These are phyloP conservation scores for Misgurnus mizolepis DNA, from an alignment of 2,113 vertebrate genomes.

Conservation along the genomic window DNA sequence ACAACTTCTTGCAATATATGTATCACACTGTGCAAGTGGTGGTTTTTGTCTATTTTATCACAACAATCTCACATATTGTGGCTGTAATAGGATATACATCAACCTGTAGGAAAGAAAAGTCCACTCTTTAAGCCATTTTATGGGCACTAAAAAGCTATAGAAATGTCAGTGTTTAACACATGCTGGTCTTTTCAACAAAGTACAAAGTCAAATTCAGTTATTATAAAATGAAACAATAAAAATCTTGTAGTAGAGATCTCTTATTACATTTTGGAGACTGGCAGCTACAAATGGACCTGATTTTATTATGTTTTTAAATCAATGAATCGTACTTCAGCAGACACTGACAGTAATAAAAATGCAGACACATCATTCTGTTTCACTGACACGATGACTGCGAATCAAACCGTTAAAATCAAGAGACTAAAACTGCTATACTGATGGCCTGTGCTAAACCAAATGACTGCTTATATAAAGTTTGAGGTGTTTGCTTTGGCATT, in stretches of 20 bases:
- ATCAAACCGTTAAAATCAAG: constrained; percentile 1
- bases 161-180: too few relatives aligned
- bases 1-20: too few relatives aligned
- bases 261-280: not conserved
- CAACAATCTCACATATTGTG: too few relatives aligned
- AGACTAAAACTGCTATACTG: not conserved
- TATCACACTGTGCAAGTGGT: too few relatives aligned
- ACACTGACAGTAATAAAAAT: not conserved
- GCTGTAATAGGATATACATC: too few relatives aligned
- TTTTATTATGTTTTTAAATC: not conserved
- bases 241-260: not conserved
- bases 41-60: too few relatives aligned
- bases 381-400: not conserved
- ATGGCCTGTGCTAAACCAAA: constrained; percentile 13
- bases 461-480: not conserved
- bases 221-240: not conserved
- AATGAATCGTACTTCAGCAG: not conserved
- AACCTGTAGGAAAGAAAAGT: too few relatives aligned
- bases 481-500: constrained; percentile 4
- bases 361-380: not conserved
- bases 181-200: not conserved
- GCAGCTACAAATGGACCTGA: not conserved
- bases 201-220: not conserved
- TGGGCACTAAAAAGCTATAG: too few relatives aligned
- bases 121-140: too few relatives aligned